phyloP scores from a whole-genome alignment of 2,797 vertebrate genomes.

The Sebastes diaconus region DNA sequence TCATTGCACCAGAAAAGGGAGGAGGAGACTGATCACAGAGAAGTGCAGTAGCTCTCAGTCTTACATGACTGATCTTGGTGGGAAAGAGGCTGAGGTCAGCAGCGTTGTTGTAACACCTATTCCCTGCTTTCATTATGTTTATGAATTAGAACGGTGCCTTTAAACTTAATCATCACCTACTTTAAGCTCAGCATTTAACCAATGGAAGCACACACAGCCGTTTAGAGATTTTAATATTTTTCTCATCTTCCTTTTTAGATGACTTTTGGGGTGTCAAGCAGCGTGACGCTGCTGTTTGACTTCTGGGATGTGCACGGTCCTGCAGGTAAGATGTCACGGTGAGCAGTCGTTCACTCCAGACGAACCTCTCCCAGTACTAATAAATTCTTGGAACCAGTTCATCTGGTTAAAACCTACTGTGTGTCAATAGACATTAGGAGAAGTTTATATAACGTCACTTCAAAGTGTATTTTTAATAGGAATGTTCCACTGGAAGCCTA shows the following conservation, averaged over 20 bases:
- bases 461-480: neutral
- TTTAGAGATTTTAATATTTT: neutral
- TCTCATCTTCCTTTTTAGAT: conserved; percentile 82
- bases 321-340: conserved; percentile 78
- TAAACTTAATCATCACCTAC: neutral
- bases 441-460: neutral
- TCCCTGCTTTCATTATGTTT: neutral
- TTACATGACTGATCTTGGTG: neutral
- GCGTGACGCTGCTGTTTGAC: conserved; percentile 90
- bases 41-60: neutral
- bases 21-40: neutral
- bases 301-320: conserved; percentile 91
- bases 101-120: neutral
- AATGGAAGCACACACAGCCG: neutral
- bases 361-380: neutral
- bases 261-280: conserved; percentile 88
- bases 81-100: conserved; percentile 2
- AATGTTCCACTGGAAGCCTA: neutral
- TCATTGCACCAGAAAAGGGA: neutral
- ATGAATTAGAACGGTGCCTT: neutral
- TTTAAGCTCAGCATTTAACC: neutral
- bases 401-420: neutral
- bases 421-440: neutral
- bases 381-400: neutral
- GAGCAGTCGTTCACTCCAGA: neutral